These are phyloP conservation scores for Syrphus vitripennis DNA, from an alignment of 2,888 invertebrate species.

Conservation along the genomic window DNA sequence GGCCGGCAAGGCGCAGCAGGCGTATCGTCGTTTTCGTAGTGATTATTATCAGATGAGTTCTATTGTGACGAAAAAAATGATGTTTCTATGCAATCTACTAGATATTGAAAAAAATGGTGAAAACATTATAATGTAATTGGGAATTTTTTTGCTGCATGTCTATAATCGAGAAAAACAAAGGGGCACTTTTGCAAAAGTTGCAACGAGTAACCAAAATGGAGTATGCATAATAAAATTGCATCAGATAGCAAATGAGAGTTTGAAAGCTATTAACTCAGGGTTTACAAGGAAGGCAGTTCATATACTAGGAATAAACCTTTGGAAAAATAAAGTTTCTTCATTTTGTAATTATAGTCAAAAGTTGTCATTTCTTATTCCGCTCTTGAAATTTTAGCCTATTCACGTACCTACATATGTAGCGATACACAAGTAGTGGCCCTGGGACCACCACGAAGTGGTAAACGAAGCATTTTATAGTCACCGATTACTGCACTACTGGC, in stretches of 20 bases:
- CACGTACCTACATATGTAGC: no score
- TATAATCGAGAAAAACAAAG: not conserved
- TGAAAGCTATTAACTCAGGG: not conserved
- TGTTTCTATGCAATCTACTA: slow-evolving; percentile 35
- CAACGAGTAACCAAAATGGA: not conserved
- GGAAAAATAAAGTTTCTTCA: no score
- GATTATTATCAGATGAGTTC: slow-evolving; percentile 61
- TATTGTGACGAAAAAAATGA: slow-evolving; percentile 54
- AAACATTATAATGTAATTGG: not conserved
- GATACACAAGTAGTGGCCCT: no score
- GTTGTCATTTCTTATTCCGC: no score
- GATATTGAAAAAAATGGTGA: not conserved
- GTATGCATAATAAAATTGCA: not conserved
- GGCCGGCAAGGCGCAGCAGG: no score
- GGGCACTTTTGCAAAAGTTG: not conserved
- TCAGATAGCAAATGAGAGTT: not conserved
- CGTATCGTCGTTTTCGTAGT: not conserved
- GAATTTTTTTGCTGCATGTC: not conserved
- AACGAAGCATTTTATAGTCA: no score
- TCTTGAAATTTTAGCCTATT: no score
- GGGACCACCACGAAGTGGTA: no score
- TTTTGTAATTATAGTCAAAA: no score
- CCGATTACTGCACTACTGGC: no score
- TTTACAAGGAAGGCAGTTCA: no score
- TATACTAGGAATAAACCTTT: no score